These are phyloP conservation scores for Drosophila fuyamai DNA, from an alignment of 1,140 invertebrate genomes.

Conservation along the genomic window DNA sequence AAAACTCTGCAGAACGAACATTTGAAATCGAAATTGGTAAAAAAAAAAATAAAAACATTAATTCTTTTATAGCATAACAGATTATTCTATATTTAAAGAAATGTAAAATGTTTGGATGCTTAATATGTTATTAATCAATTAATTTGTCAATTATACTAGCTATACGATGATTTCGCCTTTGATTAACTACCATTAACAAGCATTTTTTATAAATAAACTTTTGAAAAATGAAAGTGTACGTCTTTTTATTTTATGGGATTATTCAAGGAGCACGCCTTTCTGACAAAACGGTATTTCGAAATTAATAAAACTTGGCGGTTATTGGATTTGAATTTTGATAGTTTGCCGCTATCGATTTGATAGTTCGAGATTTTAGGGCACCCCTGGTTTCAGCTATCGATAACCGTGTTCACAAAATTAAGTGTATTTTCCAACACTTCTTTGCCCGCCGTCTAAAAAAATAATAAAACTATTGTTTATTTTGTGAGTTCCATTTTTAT, in stretches of 20 bases:
- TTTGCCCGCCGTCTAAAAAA: background rate
- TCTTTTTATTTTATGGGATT: background rate
- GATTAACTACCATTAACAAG: slow-evolving; percentile 66
- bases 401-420: background rate
- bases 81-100: slow-evolving; percentile 47
- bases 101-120: slow-evolving; percentile 54
- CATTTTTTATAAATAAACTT: slow-evolving; percentile 77
- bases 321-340: slow-evolving; percentile 12
- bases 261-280: too few species aligned
- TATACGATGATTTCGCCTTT: slow-evolving; percentile 49
- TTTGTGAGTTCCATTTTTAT: background rate
- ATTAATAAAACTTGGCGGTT: too few species aligned
- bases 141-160: slow-evolving; percentile 69
- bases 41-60: slow-evolving; percentile 34
- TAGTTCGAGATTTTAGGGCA: background rate
- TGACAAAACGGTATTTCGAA: background rate
- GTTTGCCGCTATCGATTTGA: background rate
- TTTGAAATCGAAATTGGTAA: slow-evolving; percentile 44
- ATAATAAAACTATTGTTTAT: background rate
- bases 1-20: slow-evolving; percentile 63
- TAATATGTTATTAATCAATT: slow-evolving; percentile 70
- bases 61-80: slow-evolving; percentile 56
- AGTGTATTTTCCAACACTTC: slow-evolving; percentile 1
- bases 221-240: slow-evolving; percentile 33
- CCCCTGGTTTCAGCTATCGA: background rate